A percentile compares a stretch with the other conserved stretches of the same genome.
Conservation (phyloP, 2,888 invertebrate genomes). For the Yponomeuta evonymella region DNA sequence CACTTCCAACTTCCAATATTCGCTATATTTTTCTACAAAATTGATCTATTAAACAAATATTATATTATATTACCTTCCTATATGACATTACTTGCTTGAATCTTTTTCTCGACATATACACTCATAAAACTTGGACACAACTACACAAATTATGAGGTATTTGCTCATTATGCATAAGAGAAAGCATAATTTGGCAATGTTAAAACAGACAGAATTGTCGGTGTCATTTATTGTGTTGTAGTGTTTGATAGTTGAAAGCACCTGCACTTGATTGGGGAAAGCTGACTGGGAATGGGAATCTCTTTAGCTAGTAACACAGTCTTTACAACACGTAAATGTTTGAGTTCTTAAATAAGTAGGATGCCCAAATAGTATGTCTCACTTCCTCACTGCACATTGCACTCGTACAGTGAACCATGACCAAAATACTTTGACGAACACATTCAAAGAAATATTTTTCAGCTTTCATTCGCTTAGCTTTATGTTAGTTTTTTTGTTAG, state of each 20-base stretch:
- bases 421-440: neutral
- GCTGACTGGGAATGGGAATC: neutral
- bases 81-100: neutral
- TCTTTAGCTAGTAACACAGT: conserved; percentile 1
- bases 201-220: conserved; percentile 43
- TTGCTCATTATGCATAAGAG: conserved; percentile 70
- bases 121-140: conserved; percentile 53
- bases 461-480: neutral
- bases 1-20: neutral
- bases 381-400: conserved; percentile 21
- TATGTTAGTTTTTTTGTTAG: neutral
- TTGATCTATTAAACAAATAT: neutral
- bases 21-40: conserved; percentile 1
- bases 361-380: neutral
- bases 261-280: conserved; percentile 7
- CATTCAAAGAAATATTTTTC: neutral
- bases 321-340: conserved; percentile 11
- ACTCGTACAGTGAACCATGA: conserved; percentile 13
- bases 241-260: conserved; percentile 12
- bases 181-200: conserved; percentile 70
- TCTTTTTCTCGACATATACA: conserved; percentile 24
- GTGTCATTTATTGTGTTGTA: conserved; percentile 61
- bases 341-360: conserved; percentile 10
- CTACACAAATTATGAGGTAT: conserved; percentile 48
- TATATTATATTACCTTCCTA: too few relatives aligned